Base-by-base conservation (phyloP, 1,140 invertebrate species). In the Macrocentrus cingulum region DNA sequence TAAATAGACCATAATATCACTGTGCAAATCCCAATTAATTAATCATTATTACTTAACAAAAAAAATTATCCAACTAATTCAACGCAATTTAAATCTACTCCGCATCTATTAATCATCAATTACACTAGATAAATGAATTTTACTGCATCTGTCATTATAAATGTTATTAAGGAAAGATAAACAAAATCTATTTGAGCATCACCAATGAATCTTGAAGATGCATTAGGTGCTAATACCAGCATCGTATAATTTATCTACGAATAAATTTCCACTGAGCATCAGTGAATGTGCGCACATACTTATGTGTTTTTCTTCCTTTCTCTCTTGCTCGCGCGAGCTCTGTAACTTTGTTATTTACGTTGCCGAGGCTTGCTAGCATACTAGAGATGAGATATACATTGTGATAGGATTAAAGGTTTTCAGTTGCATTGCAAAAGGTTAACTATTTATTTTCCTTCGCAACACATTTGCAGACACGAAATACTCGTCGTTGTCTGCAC, bases 391-490 rank as follows among this genome's bases (percentile, higher is more conserved):
- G 23, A 46, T 55, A 18, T 45, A 32, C 34, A 46, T 19, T 20
- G 19, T 46, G 44, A 20, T 18, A 7, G 18, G 1, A 20, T 46
- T 20, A 46, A 46, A 46, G 44, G 44, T 46, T 46, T 22, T 22
- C 44, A 46, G 13, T 42, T 20, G 32, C 20, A 18, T 20, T 23
- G 39, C 45, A 54, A 66, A 66, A 63, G 63, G 65, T 65, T 58
- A 66, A 56, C 60, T 48, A 22, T 34, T 45, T 34, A 6, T 42
- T 45, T 55, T 42, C 20, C 18, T 55, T 48, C 45, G 23, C 45
- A 25, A 29, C 45, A 15, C 22, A 48, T 48, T 48, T 48, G 22
- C 13, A 11, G 22, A n/a, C 13, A n/a, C 20, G 7, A 7, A 7
- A 18, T 39, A 29, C 25, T 29, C 4, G 4, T 29, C 25, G 4